Evolutionary conservation across 2,888 invertebrate species (phyloP), one percentile per base, ranked within the genome.

Genomic region (Shargacucullia verbasci): DNA sequence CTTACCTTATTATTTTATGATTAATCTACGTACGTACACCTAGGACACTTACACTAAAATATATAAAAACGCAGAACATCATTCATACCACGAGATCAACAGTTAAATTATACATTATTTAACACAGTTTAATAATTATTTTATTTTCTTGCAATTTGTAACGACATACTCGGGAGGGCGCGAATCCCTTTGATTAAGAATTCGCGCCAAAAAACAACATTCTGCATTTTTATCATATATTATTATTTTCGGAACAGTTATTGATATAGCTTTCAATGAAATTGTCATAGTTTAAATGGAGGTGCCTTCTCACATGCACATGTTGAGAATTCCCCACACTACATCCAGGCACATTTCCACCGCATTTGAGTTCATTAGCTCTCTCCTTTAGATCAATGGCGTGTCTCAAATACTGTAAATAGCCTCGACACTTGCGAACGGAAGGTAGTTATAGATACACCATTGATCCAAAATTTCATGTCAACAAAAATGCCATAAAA

Each of bases 201-300:
- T 75, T 75, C 70, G 63, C 76, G 62, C 69, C 76, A 58, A 81
- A 85, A 87, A 84, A 84, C 71, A 68, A 84, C 84, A 89, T 90
- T 91, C 89, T 92, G 90, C 91, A 90, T 87, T 88, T 87, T 84
- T 88, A 88, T 84, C 84, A 83, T 84, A 83, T 81, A 74, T 73
- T 78, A 81, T 80, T 83, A 84, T 85, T 86, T 83, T 85, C 65
- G 82, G 72, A 86, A 84, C 81, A 82, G 76, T 83, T 81, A 87
- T 82, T 83, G 7, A 29, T 29, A 88, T 86, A 86, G 80, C 71
- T 65, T 76, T 79, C 79, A 83, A 84, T 75, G 78, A 79, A 76
- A 78, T 81, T 81, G 84, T 87, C 82, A 82, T 79, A 81, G 66
- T 80, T 75, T 70, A 71, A 74, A 81, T 79, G 63, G 68, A 75